Conservation (phyloP, 92 coral and sea anemone species). For the Paragorgia papillata region DNA sequence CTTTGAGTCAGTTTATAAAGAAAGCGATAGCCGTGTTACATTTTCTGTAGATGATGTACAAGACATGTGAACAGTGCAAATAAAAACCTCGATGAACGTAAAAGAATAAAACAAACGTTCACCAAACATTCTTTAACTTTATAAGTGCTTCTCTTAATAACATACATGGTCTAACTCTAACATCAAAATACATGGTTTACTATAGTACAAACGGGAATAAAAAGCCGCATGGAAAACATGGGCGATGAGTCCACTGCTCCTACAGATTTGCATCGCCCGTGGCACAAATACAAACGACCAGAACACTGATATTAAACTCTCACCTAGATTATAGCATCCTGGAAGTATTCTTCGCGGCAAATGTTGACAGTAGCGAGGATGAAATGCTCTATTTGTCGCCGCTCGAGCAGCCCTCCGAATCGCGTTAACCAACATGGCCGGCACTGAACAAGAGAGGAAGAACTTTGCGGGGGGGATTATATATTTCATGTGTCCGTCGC, state of each 20-base stretch:
- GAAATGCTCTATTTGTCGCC: conserved; percentile 76
- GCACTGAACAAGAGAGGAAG: conserved; percentile 69
- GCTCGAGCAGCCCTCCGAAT: conserved; percentile 92
- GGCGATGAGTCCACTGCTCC: not conserved
- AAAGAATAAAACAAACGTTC: no score
- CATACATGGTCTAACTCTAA: not conserved
- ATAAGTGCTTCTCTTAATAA: no score
- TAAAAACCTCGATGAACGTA: no score
- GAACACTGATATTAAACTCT: conserved; percentile 42
- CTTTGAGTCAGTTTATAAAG: no score
- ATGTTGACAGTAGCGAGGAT: conserved; percentile 76
- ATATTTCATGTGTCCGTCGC: conserved; percentile 26
- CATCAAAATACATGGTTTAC: not conserved
- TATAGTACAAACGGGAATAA: not conserved
- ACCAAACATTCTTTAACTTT: no score
- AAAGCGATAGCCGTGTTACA: no score
- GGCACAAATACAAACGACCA: not conserved
- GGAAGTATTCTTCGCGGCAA: conserved; percentile 76
- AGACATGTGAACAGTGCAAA: not conserved
- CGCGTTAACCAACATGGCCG: conserved; percentile 97
- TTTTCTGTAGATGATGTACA: no score
- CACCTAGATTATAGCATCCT: conserved; percentile 86
- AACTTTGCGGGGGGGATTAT: conserved; percentile 53
- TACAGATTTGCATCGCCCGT: not conserved
- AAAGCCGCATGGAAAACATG: not conserved